A percentile compares a stretch with the other conserved stretches of the same genome.
These are phyloP conservation scores for Epistrophe eligans DNA, from an alignment of 2,888 invertebrate genomes.

Conservation along the genomic window DNA sequence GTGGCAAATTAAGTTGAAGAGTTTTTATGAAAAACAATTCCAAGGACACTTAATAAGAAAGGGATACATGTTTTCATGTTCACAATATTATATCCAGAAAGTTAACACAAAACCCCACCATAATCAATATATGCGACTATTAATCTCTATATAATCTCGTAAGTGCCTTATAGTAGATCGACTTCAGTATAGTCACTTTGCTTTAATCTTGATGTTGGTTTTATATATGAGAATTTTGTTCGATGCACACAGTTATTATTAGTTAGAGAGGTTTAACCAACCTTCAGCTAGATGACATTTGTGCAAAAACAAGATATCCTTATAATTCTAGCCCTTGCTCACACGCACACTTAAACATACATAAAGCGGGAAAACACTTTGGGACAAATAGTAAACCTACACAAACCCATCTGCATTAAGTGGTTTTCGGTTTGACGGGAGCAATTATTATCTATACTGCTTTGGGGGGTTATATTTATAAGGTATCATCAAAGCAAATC, in stretches of 20 bases:
- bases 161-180: slow-evolving; percentile 4
- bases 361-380: not conserved
- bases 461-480: not conserved
- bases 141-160: not conserved
- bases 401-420: not conserved
- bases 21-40: slow-evolving; percentile 7
- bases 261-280: not conserved
- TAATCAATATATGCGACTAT: not conserved
- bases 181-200: not conserved
- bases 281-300: not conserved
- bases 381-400: not conserved
- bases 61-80: not conserved
- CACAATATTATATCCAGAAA: not conserved
- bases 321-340: not conserved
- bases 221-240: slow-evolving; percentile 20
- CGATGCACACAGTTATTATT: slow-evolving; percentile 14
- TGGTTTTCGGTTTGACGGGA: slow-evolving; percentile 25
- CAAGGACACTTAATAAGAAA: not conserved
- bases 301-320: slow-evolving; percentile 20
- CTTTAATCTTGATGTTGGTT: slow-evolving; percentile 33
- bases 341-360: not conserved
- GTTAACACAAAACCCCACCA: not conserved
- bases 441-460: slow-evolving; percentile 17
- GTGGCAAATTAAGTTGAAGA: slow-evolving; percentile 1
- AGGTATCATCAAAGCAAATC: slow-evolving; percentile 17